phyloP scores from a whole-genome alignment of 2,888 invertebrate species.

The Phoenoteleia sp. region DNA sequence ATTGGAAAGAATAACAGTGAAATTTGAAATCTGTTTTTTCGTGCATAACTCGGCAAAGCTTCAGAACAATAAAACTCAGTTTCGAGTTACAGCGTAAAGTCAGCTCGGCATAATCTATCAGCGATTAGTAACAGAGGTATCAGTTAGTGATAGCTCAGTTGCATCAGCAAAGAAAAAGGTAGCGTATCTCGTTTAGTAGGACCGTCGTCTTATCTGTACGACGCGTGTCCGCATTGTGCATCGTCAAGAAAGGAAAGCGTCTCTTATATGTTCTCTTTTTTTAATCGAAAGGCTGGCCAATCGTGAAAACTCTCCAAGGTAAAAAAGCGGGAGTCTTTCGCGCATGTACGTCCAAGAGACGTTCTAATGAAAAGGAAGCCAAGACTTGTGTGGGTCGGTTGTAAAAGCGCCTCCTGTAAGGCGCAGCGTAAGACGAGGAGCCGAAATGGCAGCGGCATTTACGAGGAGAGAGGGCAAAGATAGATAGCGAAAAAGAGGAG shows the following conservation, averaged over 20 bases:
- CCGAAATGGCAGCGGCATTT: conserved; percentile 68
- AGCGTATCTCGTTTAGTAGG: not conserved
- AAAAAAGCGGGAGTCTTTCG: conserved; percentile 22
- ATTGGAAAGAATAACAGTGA: too few species aligned
- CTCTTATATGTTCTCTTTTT: not conserved
- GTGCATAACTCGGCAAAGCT: too few species aligned
- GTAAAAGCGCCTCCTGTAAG: conserved; percentile 42
- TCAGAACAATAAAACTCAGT: too few species aligned
- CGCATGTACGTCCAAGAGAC: conserved; percentile 11
- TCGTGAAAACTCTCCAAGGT: not conserved
- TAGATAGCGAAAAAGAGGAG: conserved; percentile 75
- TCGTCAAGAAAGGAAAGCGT: conserved; percentile 12
- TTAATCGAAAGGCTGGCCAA: conserved; percentile 2
- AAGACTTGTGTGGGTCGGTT: conserved; percentile 27
- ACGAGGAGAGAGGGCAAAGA: conserved; percentile 71
- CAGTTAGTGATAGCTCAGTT: conserved; percentile 12
- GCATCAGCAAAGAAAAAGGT: conserved; percentile 16
- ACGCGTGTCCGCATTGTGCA: conserved; percentile 18
- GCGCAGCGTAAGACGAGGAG: conserved; percentile 82
- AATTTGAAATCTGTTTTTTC: too few species aligned
- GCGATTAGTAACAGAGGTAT: conserved; percentile 13
- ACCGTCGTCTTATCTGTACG: not conserved
- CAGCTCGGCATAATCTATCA: conserved; percentile 18
- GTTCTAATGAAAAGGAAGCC: conserved; percentile 47
- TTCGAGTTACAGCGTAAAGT: conserved; percentile 7